Evolutionary conservation across 2,113 vertebrate species (phyloP).

Genomic region (Chaenogobius annularis): DNA sequence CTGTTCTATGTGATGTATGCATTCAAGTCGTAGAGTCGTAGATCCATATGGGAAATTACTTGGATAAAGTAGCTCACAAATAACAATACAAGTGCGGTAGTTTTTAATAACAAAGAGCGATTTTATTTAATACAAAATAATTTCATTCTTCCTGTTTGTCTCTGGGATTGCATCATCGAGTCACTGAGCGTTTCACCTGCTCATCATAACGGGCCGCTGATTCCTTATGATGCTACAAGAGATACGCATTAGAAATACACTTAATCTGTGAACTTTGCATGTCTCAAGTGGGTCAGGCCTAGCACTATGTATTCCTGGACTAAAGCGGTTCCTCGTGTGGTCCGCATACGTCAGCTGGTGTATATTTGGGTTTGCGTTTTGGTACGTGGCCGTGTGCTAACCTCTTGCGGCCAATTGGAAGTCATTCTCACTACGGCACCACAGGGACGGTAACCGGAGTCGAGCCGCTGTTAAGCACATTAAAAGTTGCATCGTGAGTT

Average conservation of each 20-base stretch:
- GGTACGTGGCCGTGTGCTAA: constrained; percentile 5
- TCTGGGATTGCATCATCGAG: too few relatives aligned
- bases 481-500: constrained; percentile 29
- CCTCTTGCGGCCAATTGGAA: constrained; percentile 31
- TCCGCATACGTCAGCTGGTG: constrained; percentile 25
- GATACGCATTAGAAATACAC: constrained; percentile 54
- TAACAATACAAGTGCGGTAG: too few relatives aligned
- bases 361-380: constrained; percentile 26
- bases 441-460: constrained; percentile 35
- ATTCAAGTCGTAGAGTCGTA: too few relatives aligned
- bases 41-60: too few relatives aligned
- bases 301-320: not conserved
- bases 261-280: constrained; percentile 42
- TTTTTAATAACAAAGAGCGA: not conserved
- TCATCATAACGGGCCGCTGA: not conserved
- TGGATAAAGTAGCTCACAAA: too few relatives aligned
- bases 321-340: constrained; percentile 26
- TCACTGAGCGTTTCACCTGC: too few relatives aligned
- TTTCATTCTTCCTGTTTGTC: constrained; percentile 39
- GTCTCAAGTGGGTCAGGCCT: constrained; percentile 16
- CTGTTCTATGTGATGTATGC: too few relatives aligned
- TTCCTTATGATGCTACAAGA: constrained; percentile 52
- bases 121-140: not conserved
- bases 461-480: constrained; percentile 40
- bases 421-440: constrained; percentile 20